Percentiles rank a stretch among this genome's conserved stretches.
Conservation (phyloP, 1,140 invertebrate species). For the Atopsyche davidsoni region DNA sequence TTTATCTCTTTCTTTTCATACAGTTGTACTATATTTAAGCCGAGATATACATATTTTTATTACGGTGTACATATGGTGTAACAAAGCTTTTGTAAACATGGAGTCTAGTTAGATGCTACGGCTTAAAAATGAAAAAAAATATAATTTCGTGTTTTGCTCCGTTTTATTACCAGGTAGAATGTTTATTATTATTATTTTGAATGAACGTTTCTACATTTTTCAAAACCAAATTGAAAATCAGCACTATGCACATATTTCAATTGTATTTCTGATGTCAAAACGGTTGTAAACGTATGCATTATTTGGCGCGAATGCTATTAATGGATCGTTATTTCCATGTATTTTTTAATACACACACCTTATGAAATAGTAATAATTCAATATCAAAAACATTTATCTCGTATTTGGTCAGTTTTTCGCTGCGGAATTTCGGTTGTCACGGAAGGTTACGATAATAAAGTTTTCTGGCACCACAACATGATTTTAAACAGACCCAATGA, state of each 20-base stretch:
- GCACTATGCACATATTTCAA: background rate
- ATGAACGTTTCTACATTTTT: background rate
- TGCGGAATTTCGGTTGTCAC: conserved; percentile 13
- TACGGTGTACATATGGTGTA: conserved; percentile 11
- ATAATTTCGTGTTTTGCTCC: conserved; percentile 9
- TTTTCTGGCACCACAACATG: conserved; percentile 2
- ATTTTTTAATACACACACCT: background rate
- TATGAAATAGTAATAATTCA: conserved; percentile 2
- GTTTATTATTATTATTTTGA: background rate
- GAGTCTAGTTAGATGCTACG: conserved; percentile 21
- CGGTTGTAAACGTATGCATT: conserved; percentile 26
- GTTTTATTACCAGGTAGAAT: conserved; percentile 16
- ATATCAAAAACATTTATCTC: background rate
- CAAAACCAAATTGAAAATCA: background rate
- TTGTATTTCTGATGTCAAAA: conserved; percentile 16
- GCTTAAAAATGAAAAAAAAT: conserved; percentile 15
- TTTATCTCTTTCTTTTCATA: conserved; percentile 11
- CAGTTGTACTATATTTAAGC: too few species aligned
- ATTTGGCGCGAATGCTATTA: conserved; percentile 24
- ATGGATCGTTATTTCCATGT: background rate
- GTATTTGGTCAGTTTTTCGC: conserved; percentile 2
- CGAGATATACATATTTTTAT: too few species aligned
- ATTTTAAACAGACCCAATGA: conserved; percentile 17
- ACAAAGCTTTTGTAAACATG: conserved; percentile 26
- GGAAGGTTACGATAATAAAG: conserved; percentile 13